Base-by-base conservation (phyloP, 30 jellyfish, hydroid and myxozoan genomes). In the Catostylus mosaicus region DNA sequence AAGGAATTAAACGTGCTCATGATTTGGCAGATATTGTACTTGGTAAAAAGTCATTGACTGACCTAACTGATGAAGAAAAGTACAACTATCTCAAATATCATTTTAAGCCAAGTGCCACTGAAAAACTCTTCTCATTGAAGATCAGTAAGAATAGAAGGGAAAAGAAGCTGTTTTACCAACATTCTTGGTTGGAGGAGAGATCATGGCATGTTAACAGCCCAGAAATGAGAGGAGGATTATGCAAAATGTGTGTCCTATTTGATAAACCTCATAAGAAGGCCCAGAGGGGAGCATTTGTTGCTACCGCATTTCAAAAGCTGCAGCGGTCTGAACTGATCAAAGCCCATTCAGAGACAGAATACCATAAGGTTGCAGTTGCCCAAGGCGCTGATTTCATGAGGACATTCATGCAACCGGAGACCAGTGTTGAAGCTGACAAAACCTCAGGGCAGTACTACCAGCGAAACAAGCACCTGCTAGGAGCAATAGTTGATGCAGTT, bases 351-450 rank as follows among this genome's bases (percentile, higher is more conserved):
- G 69, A 61, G 71, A 61, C 79, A 31, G 79, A 77, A 52, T 77
- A 36, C 88, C 79, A 77, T 80, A 61, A 77, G 32, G 79, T 56
- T 29, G 80, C 88, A 61, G 79, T 77, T 61, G 88, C 68, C 68
- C 78, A 61, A 43, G 88, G 71, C 46, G 35, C 78, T 29, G 79
- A 77, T 61, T 77, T 56, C 77, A 51, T 76, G 77, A 57, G 87
- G 87, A 56, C 77, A 22, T 76, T 76, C 77, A 36, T 30, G 77
- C 45, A 57, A 19, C 77, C 77, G 37, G 77, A 57, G 37, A 32
- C 12, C 65, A 76, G 77, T 56, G 87, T 57, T 54, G 88, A 77
- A 63, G 79, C 68, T 64, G 88, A 57, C 37, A 64, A 61, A 59
- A 59, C 69, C 59, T 61, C 88, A 37, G 88, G 50, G 78, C 71